Evolutionary conservation across 2,113 vertebrate species (phyloP), one percentile per base, ranked within the genome.

Genomic region (Semicossyphus pulcher): DNA sequence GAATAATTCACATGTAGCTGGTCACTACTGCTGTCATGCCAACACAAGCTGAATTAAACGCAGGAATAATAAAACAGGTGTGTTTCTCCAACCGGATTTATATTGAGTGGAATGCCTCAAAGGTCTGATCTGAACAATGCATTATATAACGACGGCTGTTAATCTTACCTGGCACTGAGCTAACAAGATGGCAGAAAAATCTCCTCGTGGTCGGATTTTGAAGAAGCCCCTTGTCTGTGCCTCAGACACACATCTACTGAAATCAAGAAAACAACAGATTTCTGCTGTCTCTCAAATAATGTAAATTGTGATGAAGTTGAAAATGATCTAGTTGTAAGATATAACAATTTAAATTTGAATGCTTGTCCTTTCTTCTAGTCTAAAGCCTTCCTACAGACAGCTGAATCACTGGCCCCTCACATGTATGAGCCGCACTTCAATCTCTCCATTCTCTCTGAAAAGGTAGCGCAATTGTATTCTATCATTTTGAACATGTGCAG

Each of bases 341-440:
- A 5, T 41, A 5, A 41, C 5, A 16, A 6, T 16, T 41, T 5
- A n/a, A 20, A 44, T n/a, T 44, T 39, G 14, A 45, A 54, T 44
- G 16, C 3, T 45, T 64, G 12, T 54, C 18, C 12, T 32, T 11
- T 68, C 48, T 66, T 59, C 31, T 72, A 99, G 97, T 96, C 97
- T 15, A 95, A 95, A 89, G 96, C 96, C 32, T 95, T 98, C 45
- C 91, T 99, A 44, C 97, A 99, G 68, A 99, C 97, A 0, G 95
- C 98, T 5, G 95, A 96, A 2, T 94, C 95, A 5, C 76, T 99
- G 83, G 94, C 96, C 10, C 96, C 97, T 75, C 96, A 96, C 77
- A 93, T 99, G 96, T 99, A 99, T 41, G 97, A 99, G 56, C 96
- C 97, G 4, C 97, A 99, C 91, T 99, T 95, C 84, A 99, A 99